Evolutionary conservation across 2,113 vertebrate species (phyloP).

Genomic region (Phodopus roborovskii): DNA sequence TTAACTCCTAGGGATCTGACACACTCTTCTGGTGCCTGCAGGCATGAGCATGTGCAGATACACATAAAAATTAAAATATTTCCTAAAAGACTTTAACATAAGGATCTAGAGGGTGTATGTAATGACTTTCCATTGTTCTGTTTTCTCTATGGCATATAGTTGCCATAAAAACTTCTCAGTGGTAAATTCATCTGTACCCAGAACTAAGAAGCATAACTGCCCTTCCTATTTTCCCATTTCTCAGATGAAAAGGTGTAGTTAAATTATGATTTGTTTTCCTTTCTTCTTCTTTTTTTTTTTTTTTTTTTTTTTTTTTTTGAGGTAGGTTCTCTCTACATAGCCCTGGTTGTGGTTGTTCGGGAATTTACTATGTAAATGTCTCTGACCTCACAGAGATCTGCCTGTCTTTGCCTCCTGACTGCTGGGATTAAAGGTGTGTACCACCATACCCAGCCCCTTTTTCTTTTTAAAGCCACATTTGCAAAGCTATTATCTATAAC

Average conservation of each 20-base stretch:
- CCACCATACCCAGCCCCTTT: not conserved
- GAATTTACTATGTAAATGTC: too few species aligned
- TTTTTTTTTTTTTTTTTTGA: too few species aligned
- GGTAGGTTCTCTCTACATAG: too few species aligned
- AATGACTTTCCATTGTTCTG: not conserved
- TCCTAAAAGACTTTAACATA: not conserved
- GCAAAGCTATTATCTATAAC: not conserved
- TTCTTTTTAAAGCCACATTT: not conserved
- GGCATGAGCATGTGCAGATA: not conserved
- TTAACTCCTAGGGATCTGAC: not conserved
- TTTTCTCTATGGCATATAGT: constrained; percentile 28
- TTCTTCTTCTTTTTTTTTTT: too few species aligned
- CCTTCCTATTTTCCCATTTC: not conserved
- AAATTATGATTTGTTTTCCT: not conserved
- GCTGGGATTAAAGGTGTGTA: too few species aligned
- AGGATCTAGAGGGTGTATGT: not conserved
- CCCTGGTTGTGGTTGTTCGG: too few species aligned
- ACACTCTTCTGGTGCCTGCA: not conserved
- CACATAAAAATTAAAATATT: not conserved
- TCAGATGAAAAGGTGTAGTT: not conserved
- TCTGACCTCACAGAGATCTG: too few species aligned
- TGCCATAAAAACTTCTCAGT: not conserved
- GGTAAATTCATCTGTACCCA: not conserved
- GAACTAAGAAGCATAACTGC: constrained; percentile 16
- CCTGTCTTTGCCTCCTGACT: too few species aligned